Base-by-base conservation (phyloP, 2,113 vertebrate species). In the Blennius ocellaris region DNA sequence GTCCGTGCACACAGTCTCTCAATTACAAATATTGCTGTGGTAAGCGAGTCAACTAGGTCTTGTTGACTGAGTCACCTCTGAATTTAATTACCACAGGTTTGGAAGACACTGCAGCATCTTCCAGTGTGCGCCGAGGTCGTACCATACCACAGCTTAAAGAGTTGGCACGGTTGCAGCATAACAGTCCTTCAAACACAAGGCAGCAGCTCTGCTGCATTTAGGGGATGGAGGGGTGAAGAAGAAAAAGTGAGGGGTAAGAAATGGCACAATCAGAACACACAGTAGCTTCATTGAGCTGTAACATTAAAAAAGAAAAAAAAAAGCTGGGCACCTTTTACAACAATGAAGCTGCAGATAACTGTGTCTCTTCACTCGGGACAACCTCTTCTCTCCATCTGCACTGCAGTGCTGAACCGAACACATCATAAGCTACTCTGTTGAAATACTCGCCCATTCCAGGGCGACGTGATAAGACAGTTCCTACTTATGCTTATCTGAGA, bases 121-220 rank as follows among this genome's bases (percentile, higher is more conserved):
- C 51, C 45, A 43, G 11, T 15, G 54, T 4, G 21, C 2, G 21
- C 21, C 21, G 21, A 30, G 21, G 21, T 30, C 4, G 21, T 4
- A 30, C 55, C 53, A 16, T 55, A 60, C 59, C 59, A 80, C 53
- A 14, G 69, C 60, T 58, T 69, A 44, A 72, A 63, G 49, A 81
- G 48, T 83, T 90, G 88, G 85, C 78, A 79, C 77, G 8, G 62
- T 84, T 90, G 80, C 81, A 90, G 62, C 65, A 17, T 11, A 75
- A 58, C 59, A 83, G 74, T 78, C 81, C 78, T 87, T 89, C 82
- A 85, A 87, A 85, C 76, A 17, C 73, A 11, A 82, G 67, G 66
- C 69, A 78, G 80, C 80, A 87, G 73, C 52, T 41, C 38, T 39
- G 15, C 57, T 64, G 70, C 64, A 76, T 69, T 69, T 47, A 16